These are phyloP conservation scores for Monochamus alternatus DNA, from an alignment of 2,888 invertebrate genomes.

Conservation along the genomic window DNA sequence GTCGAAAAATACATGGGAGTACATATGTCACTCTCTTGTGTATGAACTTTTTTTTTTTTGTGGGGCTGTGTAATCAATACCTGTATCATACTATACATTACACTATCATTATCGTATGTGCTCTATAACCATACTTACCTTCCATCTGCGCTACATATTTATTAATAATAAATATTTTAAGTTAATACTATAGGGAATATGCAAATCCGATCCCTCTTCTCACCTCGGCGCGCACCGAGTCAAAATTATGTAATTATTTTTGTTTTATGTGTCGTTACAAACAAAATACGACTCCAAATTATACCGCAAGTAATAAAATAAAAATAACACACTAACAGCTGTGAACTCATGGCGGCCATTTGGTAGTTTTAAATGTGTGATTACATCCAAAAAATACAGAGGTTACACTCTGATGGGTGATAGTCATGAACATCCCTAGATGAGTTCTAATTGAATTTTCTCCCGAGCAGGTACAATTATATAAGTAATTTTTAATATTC, in stretches of 20 bases:
- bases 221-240: not conserved
- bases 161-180: constrained; percentile 3
- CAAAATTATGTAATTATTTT: constrained; percentile 36
- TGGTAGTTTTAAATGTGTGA: constrained; percentile 26
- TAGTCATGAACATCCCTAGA: constrained; percentile 25
- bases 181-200: not conserved
- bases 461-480: no score
- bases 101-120: no score
- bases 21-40: no score
- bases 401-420: constrained; percentile 1
- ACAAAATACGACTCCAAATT: constrained; percentile 36
- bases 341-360: constrained; percentile 35
- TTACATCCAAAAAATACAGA: constrained; percentile 30
- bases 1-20: no score
- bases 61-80: no score
- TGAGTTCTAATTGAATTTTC: not conserved
- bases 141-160: not conserved
- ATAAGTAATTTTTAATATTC: not conserved
- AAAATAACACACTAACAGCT: constrained; percentile 37
- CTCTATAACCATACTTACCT: no score
- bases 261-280: constrained; percentile 36
- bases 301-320: constrained; percentile 39
- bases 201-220: not conserved
- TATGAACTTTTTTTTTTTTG: no score
- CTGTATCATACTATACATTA: no score